phyloP scores from a whole-genome alignment of 2,888 invertebrate genomes.

The Nemapogon koenigi region DNA sequence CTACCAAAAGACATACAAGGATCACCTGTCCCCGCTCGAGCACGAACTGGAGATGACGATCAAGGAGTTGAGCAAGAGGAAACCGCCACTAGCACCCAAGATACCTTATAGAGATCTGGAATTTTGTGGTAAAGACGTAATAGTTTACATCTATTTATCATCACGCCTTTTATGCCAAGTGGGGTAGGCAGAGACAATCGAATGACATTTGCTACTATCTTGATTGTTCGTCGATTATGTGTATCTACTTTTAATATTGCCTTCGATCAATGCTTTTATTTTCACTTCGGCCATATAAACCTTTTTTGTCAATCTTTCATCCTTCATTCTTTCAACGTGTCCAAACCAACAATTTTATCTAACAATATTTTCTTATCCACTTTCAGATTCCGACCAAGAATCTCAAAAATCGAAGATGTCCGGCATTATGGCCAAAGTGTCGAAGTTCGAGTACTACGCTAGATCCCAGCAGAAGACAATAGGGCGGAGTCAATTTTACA shows the following conservation, averaged over 20 bases:
- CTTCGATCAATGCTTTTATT: too few relatives aligned
- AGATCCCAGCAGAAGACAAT: constrained; percentile 66
- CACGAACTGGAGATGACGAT: constrained; percentile 52
- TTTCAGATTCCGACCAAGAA: constrained; percentile 57
- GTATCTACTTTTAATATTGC: too few relatives aligned
- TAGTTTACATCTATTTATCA: too few relatives aligned
- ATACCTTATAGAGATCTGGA: constrained; percentile 62
- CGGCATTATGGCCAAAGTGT: constrained; percentile 76
- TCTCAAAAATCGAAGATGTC: constrained; percentile 39
- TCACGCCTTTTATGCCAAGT: too few relatives aligned
- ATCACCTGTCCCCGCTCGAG: constrained; percentile 46
- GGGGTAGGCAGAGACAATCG: too few relatives aligned
- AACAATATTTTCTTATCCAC: constrained; percentile 34
- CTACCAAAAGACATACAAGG: constrained; percentile 38
- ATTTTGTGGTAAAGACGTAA: constrained; percentile 6
- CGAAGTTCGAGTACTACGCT: constrained; percentile 81
- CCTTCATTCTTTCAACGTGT: too few relatives aligned
- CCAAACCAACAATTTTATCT: too few relatives aligned
- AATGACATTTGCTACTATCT: too few relatives aligned
- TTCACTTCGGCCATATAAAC: too few relatives aligned
- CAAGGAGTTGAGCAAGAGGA: constrained; percentile 61
- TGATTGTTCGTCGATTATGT: too few relatives aligned
- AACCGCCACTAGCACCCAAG: constrained; percentile 70
- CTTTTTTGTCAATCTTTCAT: too few relatives aligned
- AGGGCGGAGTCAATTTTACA: constrained; percentile 50